These are phyloP conservation scores for Ariolimax columbianus DNA, from an alignment of 2,888 invertebrate species.

Conservation along the genomic window DNA sequence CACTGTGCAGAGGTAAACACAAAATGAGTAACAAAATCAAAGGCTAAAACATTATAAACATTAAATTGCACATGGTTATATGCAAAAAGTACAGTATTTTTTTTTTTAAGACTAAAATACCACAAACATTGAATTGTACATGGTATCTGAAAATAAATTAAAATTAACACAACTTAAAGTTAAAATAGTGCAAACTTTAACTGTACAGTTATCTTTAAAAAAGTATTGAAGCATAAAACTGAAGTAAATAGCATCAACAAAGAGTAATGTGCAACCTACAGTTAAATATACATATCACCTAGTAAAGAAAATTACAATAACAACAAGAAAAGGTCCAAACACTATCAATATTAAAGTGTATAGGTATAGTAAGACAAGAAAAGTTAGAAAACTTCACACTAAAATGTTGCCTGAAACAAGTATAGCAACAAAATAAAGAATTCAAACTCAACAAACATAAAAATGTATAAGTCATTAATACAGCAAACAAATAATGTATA, in stretches of 20 bases:
- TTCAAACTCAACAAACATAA: neutral
- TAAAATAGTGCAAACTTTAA: neutral
- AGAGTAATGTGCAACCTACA: neutral
- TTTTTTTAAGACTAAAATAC: neutral
- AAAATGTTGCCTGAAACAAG: neutral
- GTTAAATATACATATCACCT: neutral
- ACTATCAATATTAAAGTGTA: neutral
- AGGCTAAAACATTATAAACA: conserved; percentile 13
- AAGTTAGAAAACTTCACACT: neutral
- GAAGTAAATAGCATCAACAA: no score
- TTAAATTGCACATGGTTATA: conserved; percentile 9
- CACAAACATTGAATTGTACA: neutral
- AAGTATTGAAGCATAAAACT: no score
- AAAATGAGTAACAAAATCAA: neutral
- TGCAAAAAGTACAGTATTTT: neutral
- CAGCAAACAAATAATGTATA: neutral
- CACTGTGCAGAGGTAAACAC: conserved; percentile 42
- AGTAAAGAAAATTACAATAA: neutral
- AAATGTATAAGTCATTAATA: neutral
- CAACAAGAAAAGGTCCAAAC: neutral
- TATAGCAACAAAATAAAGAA: neutral
- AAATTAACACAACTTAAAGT: neutral
- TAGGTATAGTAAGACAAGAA: neutral
- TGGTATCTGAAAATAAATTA: neutral
- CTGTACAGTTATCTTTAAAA: no score